Evolutionary conservation across 2,113 vertebrate genomes (phyloP).

Genomic region (Orycteropus afer): DNA sequence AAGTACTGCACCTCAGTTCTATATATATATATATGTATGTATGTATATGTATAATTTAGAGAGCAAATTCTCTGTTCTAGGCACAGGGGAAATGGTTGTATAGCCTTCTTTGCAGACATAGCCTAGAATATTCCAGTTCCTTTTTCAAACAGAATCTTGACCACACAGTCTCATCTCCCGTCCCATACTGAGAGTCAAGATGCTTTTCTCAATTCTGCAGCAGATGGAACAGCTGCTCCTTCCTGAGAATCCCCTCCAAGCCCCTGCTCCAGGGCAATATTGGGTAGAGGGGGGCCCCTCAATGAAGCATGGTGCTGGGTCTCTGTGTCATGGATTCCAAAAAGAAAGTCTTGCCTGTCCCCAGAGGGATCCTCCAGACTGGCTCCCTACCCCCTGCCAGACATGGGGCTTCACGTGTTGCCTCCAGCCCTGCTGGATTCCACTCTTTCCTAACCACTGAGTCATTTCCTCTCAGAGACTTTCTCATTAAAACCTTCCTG

Average conservation of each 20-base stretch:
- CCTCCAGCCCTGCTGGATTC: not conserved
- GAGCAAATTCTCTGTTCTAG: not conserved
- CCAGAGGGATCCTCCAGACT: not conserved
- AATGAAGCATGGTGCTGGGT: not conserved
- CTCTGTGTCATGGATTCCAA: not conserved
- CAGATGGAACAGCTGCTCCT: not conserved
- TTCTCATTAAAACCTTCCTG: constrained; percentile 62
- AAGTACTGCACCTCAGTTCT: fast-evolving
- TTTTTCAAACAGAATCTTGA: not conserved
- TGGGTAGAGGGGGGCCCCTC: not conserved
- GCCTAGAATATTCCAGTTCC: not conserved
- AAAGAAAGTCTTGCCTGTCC: not conserved
- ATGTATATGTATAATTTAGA: not conserved
- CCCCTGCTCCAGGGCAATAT: too few species aligned
- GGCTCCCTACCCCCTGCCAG: not conserved
- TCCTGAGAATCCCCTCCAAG: not conserved
- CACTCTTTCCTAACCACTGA: constrained; percentile 50
- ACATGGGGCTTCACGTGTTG: not conserved
- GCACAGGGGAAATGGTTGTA: not conserved
- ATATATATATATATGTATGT: too few species aligned
- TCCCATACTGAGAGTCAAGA: not conserved
- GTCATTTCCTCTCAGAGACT: constrained; percentile 64
- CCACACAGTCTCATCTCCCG: not conserved
- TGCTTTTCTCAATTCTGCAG: not conserved
- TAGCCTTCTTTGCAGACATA: not conserved